Evolutionary conservation across 2,797 vertebrate genomes (phyloP).

Genomic region (Eupleurogrammus muticus): DNA sequence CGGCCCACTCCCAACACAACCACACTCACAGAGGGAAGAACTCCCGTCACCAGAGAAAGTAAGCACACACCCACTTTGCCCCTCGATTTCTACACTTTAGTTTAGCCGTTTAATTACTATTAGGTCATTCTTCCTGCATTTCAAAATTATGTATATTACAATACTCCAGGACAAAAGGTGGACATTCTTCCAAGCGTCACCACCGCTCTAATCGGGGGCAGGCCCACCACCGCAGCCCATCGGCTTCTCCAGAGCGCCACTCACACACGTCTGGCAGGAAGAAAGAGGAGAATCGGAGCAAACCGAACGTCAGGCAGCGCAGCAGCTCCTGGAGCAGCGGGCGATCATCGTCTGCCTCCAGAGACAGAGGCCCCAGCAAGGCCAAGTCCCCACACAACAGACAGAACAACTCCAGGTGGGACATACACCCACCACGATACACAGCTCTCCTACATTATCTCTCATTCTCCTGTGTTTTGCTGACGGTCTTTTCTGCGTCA

Average conservation of each 20-base stretch:
- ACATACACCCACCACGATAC: background rate
- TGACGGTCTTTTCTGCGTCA: conserved; percentile 1
- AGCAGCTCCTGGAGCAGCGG: conserved; percentile 93
- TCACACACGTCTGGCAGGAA: conserved; percentile 85
- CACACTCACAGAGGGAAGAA: conserved; percentile 82
- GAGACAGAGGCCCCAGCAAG: conserved; percentile 86
- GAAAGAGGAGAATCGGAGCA: conserved; percentile 85
- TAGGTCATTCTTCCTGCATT: background rate
- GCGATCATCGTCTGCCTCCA: conserved; percentile 88
- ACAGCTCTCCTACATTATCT: no score
- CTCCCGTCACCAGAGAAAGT: conserved; percentile 89
- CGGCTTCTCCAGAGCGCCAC: conserved; percentile 82
- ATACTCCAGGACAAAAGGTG: conserved; percentile 84
- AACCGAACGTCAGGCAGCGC: conserved; percentile 83
- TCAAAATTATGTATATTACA: background rate
- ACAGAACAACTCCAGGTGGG: conserved; percentile 90
- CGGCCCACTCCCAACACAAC: conserved; percentile 82
- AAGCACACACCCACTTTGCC: conserved; percentile 56
- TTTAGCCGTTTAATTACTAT: background rate
- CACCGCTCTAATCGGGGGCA: conserved; percentile 77
- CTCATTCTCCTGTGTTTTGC: background rate
- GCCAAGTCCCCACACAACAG: conserved; percentile 89
- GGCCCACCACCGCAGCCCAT: conserved; percentile 84
- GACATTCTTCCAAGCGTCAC: conserved; percentile 83
- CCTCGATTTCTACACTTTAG: background rate